Evolutionary conservation across 2,113 vertebrate genomes (phyloP).

Genomic region (Mustela nigripes): DNA sequence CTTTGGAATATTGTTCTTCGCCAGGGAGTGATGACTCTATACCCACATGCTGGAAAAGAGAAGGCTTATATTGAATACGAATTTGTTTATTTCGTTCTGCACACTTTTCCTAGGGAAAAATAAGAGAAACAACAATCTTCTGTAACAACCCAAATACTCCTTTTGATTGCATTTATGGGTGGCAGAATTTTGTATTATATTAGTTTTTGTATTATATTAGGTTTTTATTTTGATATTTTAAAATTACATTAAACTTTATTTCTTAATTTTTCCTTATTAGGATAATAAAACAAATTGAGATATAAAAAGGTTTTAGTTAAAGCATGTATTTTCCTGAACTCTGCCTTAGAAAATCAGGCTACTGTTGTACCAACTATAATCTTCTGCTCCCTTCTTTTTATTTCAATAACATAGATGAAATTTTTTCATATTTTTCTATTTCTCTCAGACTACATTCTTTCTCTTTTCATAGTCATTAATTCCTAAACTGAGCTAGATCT

Average conservation of each 20-base stretch:
- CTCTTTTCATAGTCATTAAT: not conserved
- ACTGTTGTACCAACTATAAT: not conserved
- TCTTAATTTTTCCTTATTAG: constrained; percentile 31
- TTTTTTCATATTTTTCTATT: constrained; percentile 10
- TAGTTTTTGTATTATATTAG: not conserved
- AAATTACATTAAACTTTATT: constrained; percentile 4
- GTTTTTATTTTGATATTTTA: not conserved
- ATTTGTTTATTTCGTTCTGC: constrained; percentile 80
- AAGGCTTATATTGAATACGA: constrained; percentile 88
- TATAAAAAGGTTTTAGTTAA: not conserved
- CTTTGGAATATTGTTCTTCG: constrained; percentile 87
- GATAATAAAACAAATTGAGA: not conserved
- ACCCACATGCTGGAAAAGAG: constrained; percentile 91
- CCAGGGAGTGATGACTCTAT: constrained; percentile 86
- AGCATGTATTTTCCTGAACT: not conserved
- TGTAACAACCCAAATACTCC: not conserved
- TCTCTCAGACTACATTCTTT: not conserved
- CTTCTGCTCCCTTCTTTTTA: not conserved
- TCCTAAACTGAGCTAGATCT: not conserved
- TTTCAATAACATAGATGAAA: not conserved
- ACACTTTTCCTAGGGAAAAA: constrained; percentile 85
- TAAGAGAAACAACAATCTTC: constrained; percentile 41
- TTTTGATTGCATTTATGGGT: not conserved
- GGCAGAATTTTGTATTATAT: not conserved
- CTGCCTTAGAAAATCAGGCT: not conserved